These are phyloP conservation scores for Phalacrocorax pelagicus DNA, from an alignment of 2,113 vertebrate genomes.

Conservation along the genomic window DNA sequence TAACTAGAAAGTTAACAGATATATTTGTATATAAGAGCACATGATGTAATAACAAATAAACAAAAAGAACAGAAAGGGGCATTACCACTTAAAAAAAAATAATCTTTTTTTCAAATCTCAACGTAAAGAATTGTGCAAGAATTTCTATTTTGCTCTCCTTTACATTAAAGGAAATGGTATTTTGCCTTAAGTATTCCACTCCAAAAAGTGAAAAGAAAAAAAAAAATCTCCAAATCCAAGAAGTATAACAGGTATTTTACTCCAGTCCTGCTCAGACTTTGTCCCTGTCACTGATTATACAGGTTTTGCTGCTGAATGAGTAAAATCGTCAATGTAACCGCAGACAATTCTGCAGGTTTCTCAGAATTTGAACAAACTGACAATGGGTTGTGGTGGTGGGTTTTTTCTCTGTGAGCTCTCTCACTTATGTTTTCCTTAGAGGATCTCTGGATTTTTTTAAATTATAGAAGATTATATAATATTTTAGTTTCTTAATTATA, in stretches of 20 bases:
- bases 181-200: not conserved
- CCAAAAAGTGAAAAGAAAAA: not conserved
- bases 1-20: not conserved
- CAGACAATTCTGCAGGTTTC: not conserved
- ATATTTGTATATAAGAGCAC: not conserved
- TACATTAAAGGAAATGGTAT: not conserved
- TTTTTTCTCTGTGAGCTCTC: not conserved
- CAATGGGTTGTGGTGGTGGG: rapidly evolving
- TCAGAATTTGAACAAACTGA: not conserved
- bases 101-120: not conserved
- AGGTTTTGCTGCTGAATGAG: not conserved
- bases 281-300: not conserved
- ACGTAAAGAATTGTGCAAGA: not conserved
- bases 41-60: not conserved
- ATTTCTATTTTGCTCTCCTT: not conserved
- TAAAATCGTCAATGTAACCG: not conserved
- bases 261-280: not conserved
- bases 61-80: not conserved
- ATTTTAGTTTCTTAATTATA: not conserved
- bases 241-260: not conserved
- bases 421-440: not conserved
- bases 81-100: not conserved
- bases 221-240: not conserved
- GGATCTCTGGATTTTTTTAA: not conserved
- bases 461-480: not conserved